These are phyloP conservation scores for Alligator sinensis DNA, from an alignment of 2,113 vertebrate genomes.

Conservation along the genomic window DNA sequence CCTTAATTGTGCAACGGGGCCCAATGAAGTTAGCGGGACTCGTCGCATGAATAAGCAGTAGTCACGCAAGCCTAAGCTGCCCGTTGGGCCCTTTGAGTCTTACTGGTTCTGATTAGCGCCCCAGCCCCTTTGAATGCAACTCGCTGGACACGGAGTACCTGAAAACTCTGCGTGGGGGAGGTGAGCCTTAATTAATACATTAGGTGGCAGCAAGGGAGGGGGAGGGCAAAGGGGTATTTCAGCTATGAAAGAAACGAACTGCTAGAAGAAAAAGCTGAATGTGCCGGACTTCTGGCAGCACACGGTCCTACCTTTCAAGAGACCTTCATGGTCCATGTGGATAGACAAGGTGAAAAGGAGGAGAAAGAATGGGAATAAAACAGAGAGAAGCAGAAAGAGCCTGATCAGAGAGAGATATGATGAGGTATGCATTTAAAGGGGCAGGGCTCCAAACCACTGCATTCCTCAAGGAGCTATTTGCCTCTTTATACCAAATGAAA, in stretches of 20 bases:
- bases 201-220: background rate
- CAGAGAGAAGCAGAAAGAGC: conserved; percentile 74
- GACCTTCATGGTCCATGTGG: conserved; percentile 83
- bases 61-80: background rate
- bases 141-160: background rate
- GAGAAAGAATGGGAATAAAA: conserved; percentile 77
- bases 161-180: background rate
- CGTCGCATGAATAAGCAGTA: background rate
- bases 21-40: background rate
- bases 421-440: conserved; percentile 56
- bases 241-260: conserved; percentile 37
- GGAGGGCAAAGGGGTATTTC: conserved; percentile 19
- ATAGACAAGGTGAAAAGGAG: conserved; percentile 77
- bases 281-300: conserved; percentile 54
- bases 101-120: background rate
- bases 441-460: conserved; percentile 10
- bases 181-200: conserved; percentile 40
- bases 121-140: background rate
- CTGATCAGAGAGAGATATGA: conserved; percentile 66
- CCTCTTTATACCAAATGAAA: conserved; percentile 69
- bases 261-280: conserved; percentile 53
- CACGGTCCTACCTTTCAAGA: conserved; percentile 86
- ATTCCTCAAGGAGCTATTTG: conserved; percentile 16
- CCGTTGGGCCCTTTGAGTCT: background rate
- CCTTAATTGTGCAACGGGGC: background rate